A percentile compares a stretch with the other conserved stretches of the same genome.
phyloP scores from a whole-genome alignment of 2,888 invertebrate genomes.

The Teleogryllus oceanicus region DNA sequence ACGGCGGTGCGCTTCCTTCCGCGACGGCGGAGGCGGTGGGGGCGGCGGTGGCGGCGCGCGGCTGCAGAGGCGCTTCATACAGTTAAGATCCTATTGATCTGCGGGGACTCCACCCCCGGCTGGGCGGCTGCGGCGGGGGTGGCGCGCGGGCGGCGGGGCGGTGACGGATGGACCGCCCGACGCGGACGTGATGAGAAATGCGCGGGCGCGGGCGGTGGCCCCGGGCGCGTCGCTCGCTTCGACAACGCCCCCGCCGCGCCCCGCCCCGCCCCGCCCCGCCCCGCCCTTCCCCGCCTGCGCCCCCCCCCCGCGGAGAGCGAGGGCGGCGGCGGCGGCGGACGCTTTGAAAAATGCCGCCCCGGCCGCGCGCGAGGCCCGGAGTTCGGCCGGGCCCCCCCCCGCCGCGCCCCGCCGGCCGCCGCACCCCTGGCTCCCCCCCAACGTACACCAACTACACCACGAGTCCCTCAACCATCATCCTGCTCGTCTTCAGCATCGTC shows the following conservation, averaged over 20 bases:
- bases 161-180: neutral
- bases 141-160: neutral
- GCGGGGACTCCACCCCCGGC: slow-evolving; percentile 3
- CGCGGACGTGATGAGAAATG: slow-evolving; percentile 20
- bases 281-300: neutral
- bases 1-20: neutral
- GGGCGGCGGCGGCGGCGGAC: neutral
- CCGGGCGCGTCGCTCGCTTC: slow-evolving; percentile 23
- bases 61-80: neutral
- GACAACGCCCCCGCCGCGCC: neutral
- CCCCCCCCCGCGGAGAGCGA: neutral
- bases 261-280: neutral
- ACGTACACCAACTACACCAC: too few relatives aligned
- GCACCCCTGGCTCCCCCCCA: too few relatives aligned
- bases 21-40: neutral
- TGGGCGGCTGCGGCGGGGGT: neutral
- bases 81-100: slow-evolving; percentile 18
- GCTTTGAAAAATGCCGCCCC: slow-evolving; percentile 22
- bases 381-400: neutral
- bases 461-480: too few relatives aligned
- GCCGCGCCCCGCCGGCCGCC: slow-evolving; percentile 10
- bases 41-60: neutral
- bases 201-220: neutral
- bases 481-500: too few relatives aligned
- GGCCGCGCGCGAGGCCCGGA: neutral